Base-by-base conservation (phyloP, 2,113 vertebrate species). In the Cyanoliseus patagonus region DNA sequence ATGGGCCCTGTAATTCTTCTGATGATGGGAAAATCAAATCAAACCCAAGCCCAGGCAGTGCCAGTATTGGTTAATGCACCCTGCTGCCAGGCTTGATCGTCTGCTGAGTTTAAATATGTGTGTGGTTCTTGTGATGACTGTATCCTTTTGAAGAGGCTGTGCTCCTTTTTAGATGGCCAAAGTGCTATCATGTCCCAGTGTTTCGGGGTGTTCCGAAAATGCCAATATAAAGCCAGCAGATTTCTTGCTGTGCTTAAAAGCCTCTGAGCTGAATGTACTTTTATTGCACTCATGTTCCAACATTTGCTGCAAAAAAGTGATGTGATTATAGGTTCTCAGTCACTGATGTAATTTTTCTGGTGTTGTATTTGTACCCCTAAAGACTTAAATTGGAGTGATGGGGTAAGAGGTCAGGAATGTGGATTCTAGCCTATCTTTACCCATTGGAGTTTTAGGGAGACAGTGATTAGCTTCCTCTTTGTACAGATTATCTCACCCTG, bases 21-120 rank as follows among this genome's bases (percentile, higher is more conserved):
- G 44, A 74, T 86, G 88, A 80, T 89, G 57, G 68, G 90, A 91
- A 93, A 90, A 95, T 79, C 18, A 89, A 94, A 96, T 95, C 81
- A 94, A 88, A 89, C 46, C n/a, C 42, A 81, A 91, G 84, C 84
- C 62, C 67, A 76, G 86, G 31, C 53, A 74, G 64, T 81, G 85
- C 47, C 79, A 83, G 67, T 82, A 86, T 73, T 92, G 90, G 95
- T 96, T 86, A 94, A 93, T 86, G 86, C 88, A 55, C 41, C 86
- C 88, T 9, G 13, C 91, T 78, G 92, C 76, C 86, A 90, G 83
- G 76, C 76, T 86, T 88, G 92, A 79, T 83, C 94, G 78, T 83
- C 90, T 51, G 44, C 91, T 16, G 53, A 92, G 93, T 96, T 95
- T 92, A 86, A 66, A 10, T 61, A 39, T 1, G 19, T 92, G 79